Evolutionary conservation across 2,888 invertebrate genomes (phyloP).

Genomic region (Thalpophila matura): DNA sequence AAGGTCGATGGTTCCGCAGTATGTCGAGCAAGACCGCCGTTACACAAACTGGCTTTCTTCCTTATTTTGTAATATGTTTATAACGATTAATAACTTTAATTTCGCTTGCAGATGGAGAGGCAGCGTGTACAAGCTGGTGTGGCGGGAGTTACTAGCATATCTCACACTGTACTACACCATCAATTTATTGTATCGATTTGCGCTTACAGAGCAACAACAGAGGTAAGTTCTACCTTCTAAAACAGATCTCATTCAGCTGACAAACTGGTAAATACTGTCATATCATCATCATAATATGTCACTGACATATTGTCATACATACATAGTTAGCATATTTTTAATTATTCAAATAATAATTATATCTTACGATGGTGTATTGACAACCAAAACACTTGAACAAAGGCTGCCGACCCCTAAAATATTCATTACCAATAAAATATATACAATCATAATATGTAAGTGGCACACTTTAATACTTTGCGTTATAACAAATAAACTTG

Average conservation of each 20-base stretch:
- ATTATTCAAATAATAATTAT: conserved; percentile 20
- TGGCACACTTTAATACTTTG: conserved; percentile 27
- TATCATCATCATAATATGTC: no score
- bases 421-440: conserved; percentile 32
- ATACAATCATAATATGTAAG: conserved; percentile 25
- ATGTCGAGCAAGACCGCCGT: conserved; percentile 25
- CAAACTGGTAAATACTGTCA: not conserved
- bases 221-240: conserved; percentile 89
- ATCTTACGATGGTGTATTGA: conserved; percentile 1
- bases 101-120: conserved; percentile 95
- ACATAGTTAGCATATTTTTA: not conserved
- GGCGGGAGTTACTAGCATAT: conserved; percentile 97
- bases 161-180: conserved; percentile 96
- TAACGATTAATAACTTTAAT: conserved; percentile 27
- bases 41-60: conserved; percentile 47
- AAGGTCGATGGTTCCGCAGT: conserved; percentile 46
- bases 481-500: conserved; percentile 11
- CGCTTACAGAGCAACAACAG: conserved; percentile 94
- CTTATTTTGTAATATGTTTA: conserved; percentile 44
- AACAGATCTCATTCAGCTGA: not conserved
- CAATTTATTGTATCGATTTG: conserved; percentile 96
- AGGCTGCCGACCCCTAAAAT: conserved; percentile 32
- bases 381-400: conserved; percentile 18
- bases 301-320: not conserved
- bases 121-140: conserved; percentile 98